phyloP scores from a whole-genome alignment of 2,888 invertebrate genomes.

The Octonoba sinensis region DNA sequence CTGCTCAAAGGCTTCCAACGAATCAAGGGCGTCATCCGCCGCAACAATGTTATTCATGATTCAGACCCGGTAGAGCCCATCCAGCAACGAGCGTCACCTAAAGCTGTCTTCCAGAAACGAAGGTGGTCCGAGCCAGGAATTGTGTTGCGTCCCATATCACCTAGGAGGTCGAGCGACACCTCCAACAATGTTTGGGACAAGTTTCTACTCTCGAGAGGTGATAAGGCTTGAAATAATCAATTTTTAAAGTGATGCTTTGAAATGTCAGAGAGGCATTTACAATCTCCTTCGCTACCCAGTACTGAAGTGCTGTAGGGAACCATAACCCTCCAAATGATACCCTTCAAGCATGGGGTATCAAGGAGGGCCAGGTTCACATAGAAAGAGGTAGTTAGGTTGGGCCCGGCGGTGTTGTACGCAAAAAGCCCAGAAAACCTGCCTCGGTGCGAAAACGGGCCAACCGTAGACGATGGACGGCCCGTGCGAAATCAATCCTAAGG shows the following conservation, averaged over 20 bases:
- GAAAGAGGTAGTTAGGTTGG: too few relatives aligned
- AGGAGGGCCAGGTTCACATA: too few relatives aligned
- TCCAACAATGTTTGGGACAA: slow-evolving; percentile 11
- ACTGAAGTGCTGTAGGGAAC: too few relatives aligned
- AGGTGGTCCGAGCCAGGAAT: slow-evolving; percentile 40
- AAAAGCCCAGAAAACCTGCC: too few relatives aligned
- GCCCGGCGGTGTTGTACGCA: too few relatives aligned
- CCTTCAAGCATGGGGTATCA: too few relatives aligned
- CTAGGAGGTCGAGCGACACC: slow-evolving; percentile 34
- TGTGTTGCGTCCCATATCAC: neutral
- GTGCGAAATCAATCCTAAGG: too few relatives aligned
- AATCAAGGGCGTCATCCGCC: slow-evolving; percentile 45
- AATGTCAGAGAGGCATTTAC: neutral
- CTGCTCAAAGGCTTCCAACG: slow-evolving; percentile 40
- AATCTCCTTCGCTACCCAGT: too few relatives aligned
- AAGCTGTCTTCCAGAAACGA: slow-evolving; percentile 30
- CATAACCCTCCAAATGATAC: too few relatives aligned
- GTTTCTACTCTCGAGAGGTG: neutral
- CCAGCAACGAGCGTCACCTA: neutral
- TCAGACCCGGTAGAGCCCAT: neutral
- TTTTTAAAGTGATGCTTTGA: neutral
- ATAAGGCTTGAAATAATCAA: too few relatives aligned
- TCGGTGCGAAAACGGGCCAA: too few relatives aligned
- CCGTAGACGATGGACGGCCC: too few relatives aligned
- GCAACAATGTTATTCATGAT: neutral